Evolutionary conservation across 1,140 invertebrate species (phyloP), one percentile per base, ranked within the genome.

Genomic region (Trachelipus rathkii): DNA sequence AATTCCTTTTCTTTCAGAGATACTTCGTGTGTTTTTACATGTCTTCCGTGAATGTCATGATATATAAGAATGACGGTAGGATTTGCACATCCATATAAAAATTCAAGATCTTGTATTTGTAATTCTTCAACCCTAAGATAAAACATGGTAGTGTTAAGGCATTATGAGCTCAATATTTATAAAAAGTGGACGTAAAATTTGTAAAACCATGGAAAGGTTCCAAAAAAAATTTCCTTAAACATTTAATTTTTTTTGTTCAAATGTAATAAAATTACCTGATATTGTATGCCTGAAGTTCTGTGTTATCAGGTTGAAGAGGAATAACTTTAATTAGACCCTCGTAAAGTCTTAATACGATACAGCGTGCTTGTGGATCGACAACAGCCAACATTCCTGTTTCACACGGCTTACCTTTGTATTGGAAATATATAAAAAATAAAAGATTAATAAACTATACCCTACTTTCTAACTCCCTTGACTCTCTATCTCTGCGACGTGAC

Each of bases 281-380:
- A 87, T 94, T 97, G 77, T 93, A 95, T 71, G 96, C 95, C 87
- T 95, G 96, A 9, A 98, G 85, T 86, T 98, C 96, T 81, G 89
- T 92, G 81, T 94, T 95, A 82, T 97, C 94, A 84, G 93, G 95
- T 79, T 98, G 95, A 75, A 96, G 84, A 0, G 93, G 94, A 83
- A 95, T 95, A 68, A 99, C 95, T 87, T 99, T 99, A 83, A 99
- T 95, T 1, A 98, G 87, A 0, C 97, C 97, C 88, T 99, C 97
- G 85, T 99, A 99, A 0, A 99, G 86, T 78, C 96, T 88, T 53
- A 99, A 88, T 13, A 96, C 97, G 84, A 99, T 98, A 0, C 95
- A 92, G 82, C 95, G 89, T 33, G 94, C 94, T 85, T 95, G 92
- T 44, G 96, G 96, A 88, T 99, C 97, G 78, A 99, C 95, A 0